These are phyloP conservation scores for Eremophila alpestris DNA, from an alignment of 2,797 vertebrate species.

Conservation along the genomic window DNA sequence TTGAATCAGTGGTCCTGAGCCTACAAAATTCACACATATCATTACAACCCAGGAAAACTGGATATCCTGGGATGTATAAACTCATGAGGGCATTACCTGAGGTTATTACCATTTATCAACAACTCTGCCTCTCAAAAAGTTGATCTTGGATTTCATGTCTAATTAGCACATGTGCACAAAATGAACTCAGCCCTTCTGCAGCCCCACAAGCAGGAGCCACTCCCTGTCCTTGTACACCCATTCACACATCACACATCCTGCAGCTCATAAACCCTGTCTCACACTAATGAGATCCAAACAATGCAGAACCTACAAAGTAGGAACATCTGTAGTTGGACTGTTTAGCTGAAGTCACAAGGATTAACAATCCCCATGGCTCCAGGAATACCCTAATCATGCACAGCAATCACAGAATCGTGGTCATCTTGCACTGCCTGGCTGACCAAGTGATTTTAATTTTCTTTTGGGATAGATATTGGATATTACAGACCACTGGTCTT, in stretches of 20 bases:
- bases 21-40: not conserved
- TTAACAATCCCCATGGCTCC: slow-evolving; percentile 11
- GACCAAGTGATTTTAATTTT: slow-evolving; percentile 38
- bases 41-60: not conserved
- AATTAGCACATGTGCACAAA: not conserved
- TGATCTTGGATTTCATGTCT: not conserved
- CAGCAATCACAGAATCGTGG: not conserved
- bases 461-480: slow-evolving; percentile 11
- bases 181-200: not conserved
- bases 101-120: not conserved
- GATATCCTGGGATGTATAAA: not conserved
- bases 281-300: slow-evolving; percentile 20
- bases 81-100: not conserved
- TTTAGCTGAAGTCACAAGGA: slow-evolving; percentile 17
- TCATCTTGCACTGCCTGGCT: not conserved
- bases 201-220: not conserved
- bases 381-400: not conserved
- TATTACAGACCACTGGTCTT: slow-evolving; percentile 9
- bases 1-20: not conserved
- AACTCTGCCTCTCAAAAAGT: not conserved
- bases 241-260: not conserved
- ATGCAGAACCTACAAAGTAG: not conserved
- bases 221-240: not conserved
- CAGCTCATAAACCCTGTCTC: slow-evolving; percentile 14
- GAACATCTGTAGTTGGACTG: slow-evolving; percentile 15